These are phyloP conservation scores for Spicauda simplicius DNA, from an alignment of 2,888 invertebrate genomes.

Conservation along the genomic window DNA sequence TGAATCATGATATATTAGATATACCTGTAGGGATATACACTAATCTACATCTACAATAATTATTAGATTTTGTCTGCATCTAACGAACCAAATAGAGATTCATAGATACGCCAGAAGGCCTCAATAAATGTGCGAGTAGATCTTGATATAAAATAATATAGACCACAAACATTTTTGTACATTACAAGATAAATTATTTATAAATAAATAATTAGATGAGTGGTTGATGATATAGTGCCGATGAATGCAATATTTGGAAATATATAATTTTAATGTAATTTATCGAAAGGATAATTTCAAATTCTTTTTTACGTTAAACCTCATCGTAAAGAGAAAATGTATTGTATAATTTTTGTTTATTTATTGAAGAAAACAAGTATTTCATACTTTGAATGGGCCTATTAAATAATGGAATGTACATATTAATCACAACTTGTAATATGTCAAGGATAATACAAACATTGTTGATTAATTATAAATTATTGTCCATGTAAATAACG, in stretches of 20 bases:
- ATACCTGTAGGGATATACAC: conserved; percentile 25
- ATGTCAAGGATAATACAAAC: conserved; percentile 1
- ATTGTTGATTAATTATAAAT: conserved; percentile 35
- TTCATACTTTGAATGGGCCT: background rate
- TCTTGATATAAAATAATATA: background rate
- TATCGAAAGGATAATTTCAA: no score
- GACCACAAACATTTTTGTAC: background rate
- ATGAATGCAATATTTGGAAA: background rate
- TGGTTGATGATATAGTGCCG: background rate
- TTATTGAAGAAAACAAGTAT: background rate
- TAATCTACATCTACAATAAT: conserved; percentile 8
- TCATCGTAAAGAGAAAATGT: background rate
- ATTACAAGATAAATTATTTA: background rate
- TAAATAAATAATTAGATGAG: background rate
- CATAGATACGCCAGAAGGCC: background rate
- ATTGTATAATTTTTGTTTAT: background rate
- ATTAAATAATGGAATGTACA: background rate
- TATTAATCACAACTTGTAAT: background rate
- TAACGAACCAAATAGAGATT: background rate
- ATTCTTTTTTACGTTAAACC: background rate
- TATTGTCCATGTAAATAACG: conserved; percentile 75
- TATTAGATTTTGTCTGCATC: conserved; percentile 4
- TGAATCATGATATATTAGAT: conserved; percentile 23
- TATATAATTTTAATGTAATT: background rate
- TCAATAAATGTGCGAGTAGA: background rate